Evolutionary conservation across 1,140 invertebrate genomes (phyloP).

Genomic region (Euura saliciscinereae): DNA sequence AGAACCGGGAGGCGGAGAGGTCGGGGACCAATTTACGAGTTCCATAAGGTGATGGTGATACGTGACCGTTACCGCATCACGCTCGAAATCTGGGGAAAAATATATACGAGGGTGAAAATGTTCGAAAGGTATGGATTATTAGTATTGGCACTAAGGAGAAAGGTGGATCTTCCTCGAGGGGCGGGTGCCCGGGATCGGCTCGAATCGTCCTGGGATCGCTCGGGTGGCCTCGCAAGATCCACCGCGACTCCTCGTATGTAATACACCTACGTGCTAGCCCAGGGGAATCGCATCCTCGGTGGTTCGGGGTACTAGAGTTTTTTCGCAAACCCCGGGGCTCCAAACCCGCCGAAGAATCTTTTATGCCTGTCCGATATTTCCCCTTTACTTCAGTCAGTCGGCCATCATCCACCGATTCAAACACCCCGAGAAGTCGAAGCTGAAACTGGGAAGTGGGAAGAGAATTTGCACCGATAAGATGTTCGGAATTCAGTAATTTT

Average conservation of each 20-base stretch:
- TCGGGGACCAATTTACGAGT: conserved; percentile 39
- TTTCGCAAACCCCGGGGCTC: too few species aligned
- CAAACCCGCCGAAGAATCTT: not conserved
- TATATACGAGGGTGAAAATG: conserved; percentile 40
- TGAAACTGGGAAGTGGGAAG: too few species aligned
- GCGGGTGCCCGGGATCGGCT: conserved; percentile 26
- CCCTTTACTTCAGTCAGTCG: not conserved
- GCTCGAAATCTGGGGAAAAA: conserved; percentile 43
- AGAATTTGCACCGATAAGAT: too few species aligned
- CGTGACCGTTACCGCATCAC: conserved; percentile 46
- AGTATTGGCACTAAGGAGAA: conserved; percentile 45
- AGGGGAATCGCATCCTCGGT: conserved; percentile 4
- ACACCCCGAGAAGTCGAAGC: too few species aligned
- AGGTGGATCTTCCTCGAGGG: conserved; percentile 42
- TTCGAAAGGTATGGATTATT: conserved; percentile 48
- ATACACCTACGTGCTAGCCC: conserved; percentile 40
- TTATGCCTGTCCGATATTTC: not conserved
- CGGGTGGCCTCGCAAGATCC: conserved; percentile 30
- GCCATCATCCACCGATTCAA: too few species aligned
- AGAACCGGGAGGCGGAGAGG: conserved; percentile 5
- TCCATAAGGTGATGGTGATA: conserved; percentile 42
- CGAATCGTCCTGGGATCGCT: conserved; percentile 19
- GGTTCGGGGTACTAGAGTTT: not conserved
- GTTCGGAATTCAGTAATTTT: too few species aligned
- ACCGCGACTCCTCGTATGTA: conserved; percentile 44